Conservation (phyloP, 2,113 vertebrate genomes). For the Camelus dromedarius region DNA sequence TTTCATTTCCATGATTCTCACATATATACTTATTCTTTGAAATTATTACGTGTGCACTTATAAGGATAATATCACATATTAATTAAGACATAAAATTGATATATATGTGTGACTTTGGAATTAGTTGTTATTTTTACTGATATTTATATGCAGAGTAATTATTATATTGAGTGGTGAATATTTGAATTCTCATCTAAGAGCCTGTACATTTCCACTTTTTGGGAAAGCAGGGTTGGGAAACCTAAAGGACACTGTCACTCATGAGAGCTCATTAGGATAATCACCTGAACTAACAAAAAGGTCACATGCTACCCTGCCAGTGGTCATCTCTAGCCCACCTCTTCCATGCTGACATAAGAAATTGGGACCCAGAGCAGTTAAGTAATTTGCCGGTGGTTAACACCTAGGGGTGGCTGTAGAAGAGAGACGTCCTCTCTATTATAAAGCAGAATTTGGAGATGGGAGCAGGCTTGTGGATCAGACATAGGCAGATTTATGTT, state of each 20-base stretch:
- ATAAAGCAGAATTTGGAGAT: background rate
- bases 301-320: background rate
- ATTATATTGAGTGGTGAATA: background rate
- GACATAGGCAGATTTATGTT: background rate
- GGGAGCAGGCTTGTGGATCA: background rate
- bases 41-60: background rate
- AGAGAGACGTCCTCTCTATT: background rate
- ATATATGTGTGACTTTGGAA: background rate
- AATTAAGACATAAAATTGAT: conserved; percentile 47
- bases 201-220: background rate
- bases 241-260: background rate
- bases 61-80: background rate
- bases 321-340: background rate
- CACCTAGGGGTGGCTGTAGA: background rate
- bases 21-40: background rate
- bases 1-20: conserved; percentile 48
- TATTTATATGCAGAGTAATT: background rate
- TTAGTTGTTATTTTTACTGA: background rate
- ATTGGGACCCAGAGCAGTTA: background rate
- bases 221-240: background rate
- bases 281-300: background rate
- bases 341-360: background rate
- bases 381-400: background rate
- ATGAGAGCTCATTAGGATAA: background rate
- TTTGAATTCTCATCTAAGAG: background rate